Evolutionary conservation across 2,797 vertebrate genomes (phyloP), one percentile per base, ranked within the genome.

Genomic region (Scyliorhinus canicula): DNA sequence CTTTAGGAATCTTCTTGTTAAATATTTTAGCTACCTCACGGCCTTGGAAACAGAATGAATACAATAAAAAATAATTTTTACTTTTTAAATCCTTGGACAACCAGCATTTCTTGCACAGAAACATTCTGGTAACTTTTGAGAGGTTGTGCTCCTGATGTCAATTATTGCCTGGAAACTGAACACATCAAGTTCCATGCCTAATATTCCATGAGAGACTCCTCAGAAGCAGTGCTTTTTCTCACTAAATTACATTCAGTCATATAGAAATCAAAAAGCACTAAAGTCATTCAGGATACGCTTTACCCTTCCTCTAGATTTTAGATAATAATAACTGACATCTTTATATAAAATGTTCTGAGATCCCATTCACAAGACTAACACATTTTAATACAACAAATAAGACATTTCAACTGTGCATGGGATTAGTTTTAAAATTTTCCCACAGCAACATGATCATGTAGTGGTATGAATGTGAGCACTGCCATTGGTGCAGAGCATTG

Each of bases 1-100:
- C 94, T 95, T 95, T 71, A 95, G 90, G 95, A 57, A 96, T 24
- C 5, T 95, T 95, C 93, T 86, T 95, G 79, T 95, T 95, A 60
- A 95, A 95, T 71, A 60, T 67, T 57, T 86, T 95, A 95, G 1
- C 0, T 63, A 95, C 95, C 26, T 90, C 77, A 91, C 40, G 95
- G 24, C 60, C 95, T 96, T 95, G 85, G 95, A 91, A 21, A 93
- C 65, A 95, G 60, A 50, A 93, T 7, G 40, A 44, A 71, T 52
- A 50, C 35, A 71, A 74, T 24, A 50, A 47, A 93, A 69, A 93
- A 31, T 93, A 93, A 28, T 69, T 67, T 67, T 21, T 93, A 93
- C 26, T 47, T 88, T 12, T 88, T 21, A 5, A 28, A 67, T 31
- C 47, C 6, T 47, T 35, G 40, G 79, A 65, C 35, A 86, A 40